Evolutionary conservation across 2,797 vertebrate species (phyloP), one percentile per base, ranked within the genome.

Genomic region (Cossypha niveicapilla): DNA sequence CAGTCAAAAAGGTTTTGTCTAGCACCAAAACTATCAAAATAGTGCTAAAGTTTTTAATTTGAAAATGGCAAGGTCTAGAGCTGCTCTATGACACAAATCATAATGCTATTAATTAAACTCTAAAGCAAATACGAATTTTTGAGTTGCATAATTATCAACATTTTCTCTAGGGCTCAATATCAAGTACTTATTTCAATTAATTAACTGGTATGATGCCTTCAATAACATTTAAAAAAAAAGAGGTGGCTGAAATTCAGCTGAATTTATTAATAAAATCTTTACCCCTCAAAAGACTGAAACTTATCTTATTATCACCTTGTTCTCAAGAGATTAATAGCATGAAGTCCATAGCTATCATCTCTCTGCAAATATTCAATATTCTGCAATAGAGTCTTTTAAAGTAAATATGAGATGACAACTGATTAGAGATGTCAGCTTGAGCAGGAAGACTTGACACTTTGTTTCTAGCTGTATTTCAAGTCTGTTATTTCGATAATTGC

Each of bases 391-490:
- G 41, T 88, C 60, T 94, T 89, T 93, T 93, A 79, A 82, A 74
- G 30, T 72, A 85, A 96, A 95, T 94, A 92, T 28, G 58, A 96
- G 25, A 76, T 94, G 94, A 96, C 88, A 96, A 94, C 63, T 96
- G 91, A 86, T 97, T 96, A 97, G 87, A 93, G 76, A 86, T 96
- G 94, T 90, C 92, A 93, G 47, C 23, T 92, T 92, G 88, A 97
- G 93, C 72, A 76, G 44, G 50, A 96, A 72, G 74, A 77, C 16
- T 90, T 83, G 86, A 95, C 82, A 86, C 90, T 76, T 92, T 86
- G 41, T 94, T 95, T 94, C 88, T 39, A 94, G 79, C 50, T 42
- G 61, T 90, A 96, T 65, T 91, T 96, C 48, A 86, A 76, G 60
- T 94, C 58, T 3, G 28, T 92, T 95, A 76, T 93, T 97, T 96